These are phyloP conservation scores for Lobophora halterata DNA, from an alignment of 2,888 invertebrate species.

Conservation along the genomic window DNA sequence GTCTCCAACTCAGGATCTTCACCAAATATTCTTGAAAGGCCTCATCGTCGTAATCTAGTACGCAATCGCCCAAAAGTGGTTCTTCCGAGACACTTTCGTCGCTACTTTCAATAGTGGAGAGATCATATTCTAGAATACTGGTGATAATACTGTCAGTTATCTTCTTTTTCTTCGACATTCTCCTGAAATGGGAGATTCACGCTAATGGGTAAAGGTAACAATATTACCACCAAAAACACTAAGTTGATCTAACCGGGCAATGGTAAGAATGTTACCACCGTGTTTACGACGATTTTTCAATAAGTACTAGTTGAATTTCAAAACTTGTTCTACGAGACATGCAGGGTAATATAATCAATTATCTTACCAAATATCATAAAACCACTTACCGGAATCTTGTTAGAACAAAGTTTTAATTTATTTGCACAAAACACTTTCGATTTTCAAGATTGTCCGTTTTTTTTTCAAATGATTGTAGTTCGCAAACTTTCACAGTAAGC, in stretches of 20 bases:
- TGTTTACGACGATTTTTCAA: slow-evolving; percentile 1
- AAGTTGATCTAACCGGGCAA: slow-evolving; percentile 4
- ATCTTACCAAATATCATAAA: slow-evolving; percentile 5
- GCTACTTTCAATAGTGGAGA: slow-evolving; percentile 17
- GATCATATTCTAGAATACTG: slow-evolving; percentile 15
- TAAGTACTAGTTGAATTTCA: slow-evolving; percentile 1
- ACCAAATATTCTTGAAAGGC: slow-evolving; percentile 10
- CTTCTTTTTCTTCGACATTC: slow-evolving; percentile 12
- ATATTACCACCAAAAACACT: neutral
- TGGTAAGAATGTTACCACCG: slow-evolving; percentile 5
- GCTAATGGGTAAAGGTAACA: slow-evolving; percentile 1
- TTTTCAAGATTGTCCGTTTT: neutral
- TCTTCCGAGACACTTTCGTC: slow-evolving; percentile 7
- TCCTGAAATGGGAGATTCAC: slow-evolving; percentile 5
- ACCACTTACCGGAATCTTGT: slow-evolving; percentile 2
- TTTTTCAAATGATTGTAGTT: slow-evolving; percentile 4
- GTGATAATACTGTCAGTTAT: slow-evolving; percentile 15
- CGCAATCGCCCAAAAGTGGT: slow-evolving; percentile 10
- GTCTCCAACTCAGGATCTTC: slow-evolving; percentile 10
- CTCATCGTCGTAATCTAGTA: slow-evolving; percentile 12
- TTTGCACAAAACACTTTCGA: slow-evolving; percentile 4
- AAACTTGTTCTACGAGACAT: slow-evolving; percentile 1
- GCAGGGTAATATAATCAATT: slow-evolving; percentile 1
- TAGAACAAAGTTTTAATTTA: neutral
- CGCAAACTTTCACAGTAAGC: no score